Evolutionary conservation across 2,888 invertebrate genomes (phyloP), one percentile per base, ranked within the genome.

Genomic region (Dascillus cervinus): DNA sequence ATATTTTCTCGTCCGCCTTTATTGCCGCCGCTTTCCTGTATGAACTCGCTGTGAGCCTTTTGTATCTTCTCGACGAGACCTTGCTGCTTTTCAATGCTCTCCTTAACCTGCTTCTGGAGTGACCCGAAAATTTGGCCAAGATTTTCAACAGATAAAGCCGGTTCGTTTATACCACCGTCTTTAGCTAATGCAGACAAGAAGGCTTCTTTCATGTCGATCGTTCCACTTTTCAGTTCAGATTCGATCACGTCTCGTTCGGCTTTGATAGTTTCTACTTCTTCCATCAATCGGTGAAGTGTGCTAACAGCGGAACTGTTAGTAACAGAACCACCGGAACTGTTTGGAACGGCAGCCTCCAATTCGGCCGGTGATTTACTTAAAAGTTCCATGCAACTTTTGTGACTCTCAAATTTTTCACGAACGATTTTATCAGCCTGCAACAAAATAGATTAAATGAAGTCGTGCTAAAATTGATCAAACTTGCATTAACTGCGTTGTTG

Each of bases 191-290:
- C 84, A 11, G 69, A 65, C 49, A 89, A 66, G 62, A 94, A 91
- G 50, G 75, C 75, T 12, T 76, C 73, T 57, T 88, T 84, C 79
- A 95, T 88, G 57, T 88, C 87, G 28, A 79, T 75, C 5, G 81
- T 78, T 3, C 81, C 72, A 22, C 78, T 79, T 55, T 88, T 88
- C 19, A 95, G 68, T 63, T 91, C 88, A 2, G 78, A 79, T 70
- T 96, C 95, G 45, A 94, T 77, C 3, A 77, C 79, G 64, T 94
- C 94, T 24, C 96, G 77, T 66, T 92, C 91, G 3, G 82, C 82
- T 69, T 90, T 91, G 25, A 92, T 70, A 19, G 77, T 74, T 55
- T 90, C 90, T 56, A 77, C 80, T 43, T 81, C 73, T 53, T 82
- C 78, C 88, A 94, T 87, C 34, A 95, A 72, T 26, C 67, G 66